A percentile compares a stretch with the other conserved stretches of the same genome.
Conservation (phyloP, 1,140 invertebrate genomes). For the Bombus waltoni region DNA sequence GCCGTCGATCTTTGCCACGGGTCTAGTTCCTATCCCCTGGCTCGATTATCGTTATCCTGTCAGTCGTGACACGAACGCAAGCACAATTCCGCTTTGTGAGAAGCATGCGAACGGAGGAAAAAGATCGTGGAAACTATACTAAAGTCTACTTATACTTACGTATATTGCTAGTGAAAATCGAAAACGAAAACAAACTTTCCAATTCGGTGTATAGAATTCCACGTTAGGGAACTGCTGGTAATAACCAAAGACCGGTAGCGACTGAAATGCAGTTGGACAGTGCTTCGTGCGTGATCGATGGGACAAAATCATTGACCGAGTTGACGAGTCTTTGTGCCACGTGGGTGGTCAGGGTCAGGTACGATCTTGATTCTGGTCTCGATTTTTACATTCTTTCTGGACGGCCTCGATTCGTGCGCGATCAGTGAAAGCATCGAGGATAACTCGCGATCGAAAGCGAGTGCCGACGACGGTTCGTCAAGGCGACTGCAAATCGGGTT, state of each 20-base stretch:
- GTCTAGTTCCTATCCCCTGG: too few relatives aligned
- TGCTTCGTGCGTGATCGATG: too few relatives aligned
- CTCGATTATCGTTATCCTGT: background rate
- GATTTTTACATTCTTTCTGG: conserved; percentile 40
- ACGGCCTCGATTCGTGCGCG: conserved; percentile 55
- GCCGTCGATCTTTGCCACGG: too few relatives aligned
- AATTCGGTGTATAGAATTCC: background rate
- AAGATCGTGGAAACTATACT: conserved; percentile 3
- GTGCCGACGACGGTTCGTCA: conserved; percentile 35
- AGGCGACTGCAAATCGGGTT: conserved; percentile 24
- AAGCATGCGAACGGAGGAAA: background rate
- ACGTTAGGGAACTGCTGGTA: background rate
- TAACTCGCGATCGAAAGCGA: conserved; percentile 65
- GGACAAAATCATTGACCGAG: background rate
- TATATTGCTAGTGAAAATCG: background rate
- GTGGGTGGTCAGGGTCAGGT: conserved; percentile 46
- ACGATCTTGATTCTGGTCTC: conserved; percentile 31
- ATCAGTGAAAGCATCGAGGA: conserved; percentile 66
- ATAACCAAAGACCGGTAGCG: too few relatives aligned
- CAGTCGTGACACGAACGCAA: too few relatives aligned
- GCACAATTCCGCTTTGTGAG: too few relatives aligned
- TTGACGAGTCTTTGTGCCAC: background rate
- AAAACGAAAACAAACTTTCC: conserved; percentile 8
- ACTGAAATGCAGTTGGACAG: too few relatives aligned
- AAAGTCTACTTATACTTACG: background rate